Base-by-base conservation (phyloP, 1,140 invertebrate species). In the Calycopis cecrops region DNA sequence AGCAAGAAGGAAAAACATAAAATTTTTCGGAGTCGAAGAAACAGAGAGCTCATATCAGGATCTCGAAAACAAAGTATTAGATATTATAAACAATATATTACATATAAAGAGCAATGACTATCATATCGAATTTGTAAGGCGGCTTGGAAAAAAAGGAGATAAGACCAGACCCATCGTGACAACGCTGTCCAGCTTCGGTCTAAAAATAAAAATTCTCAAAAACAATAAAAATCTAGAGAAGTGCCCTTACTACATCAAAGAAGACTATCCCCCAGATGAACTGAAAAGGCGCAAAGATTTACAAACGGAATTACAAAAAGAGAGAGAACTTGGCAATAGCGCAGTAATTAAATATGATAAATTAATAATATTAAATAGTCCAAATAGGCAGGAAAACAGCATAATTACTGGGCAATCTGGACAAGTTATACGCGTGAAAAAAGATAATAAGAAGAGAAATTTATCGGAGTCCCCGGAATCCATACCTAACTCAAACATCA, bases 311-410 rank as follows among this genome's bases (percentile, higher is more conserved):
- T n/a, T 52, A 9, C 3, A 52, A 9, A 52, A 48, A 17, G 48
- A 35, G 37, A 44, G 34, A 52, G 42, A 52, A 47, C 7, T 18
- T 21, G 55, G 55, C 3, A 35, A 18, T n/a, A n/a, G 4, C 1
- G 55, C 49, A 2, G 10, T 57, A 9, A 51, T 57, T 3, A 57
- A 57, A 35, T 57, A 57, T 18, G 55, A 57, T 37, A 57, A 57
- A 37, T 11, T 57, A 1, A 10, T 57, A 7, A 42, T 52, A n/a
- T 10, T 47, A 4, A 51, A 44, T 14, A 44, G 44, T 8, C 37
- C 44, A 37, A 10, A 34, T 2, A n/a, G n/a, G n/a, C n/a, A 57
- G 35, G 4, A 11, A 37, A 37, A 35, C 11, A 11, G 11, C 14
- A 50, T 14, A 47, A 4, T n/a, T 9, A 17, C 3, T n/a, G 9